phyloP scores from a whole-genome alignment of 2,797 vertebrate genomes.

The Orientallactaga sibirica region DNA sequence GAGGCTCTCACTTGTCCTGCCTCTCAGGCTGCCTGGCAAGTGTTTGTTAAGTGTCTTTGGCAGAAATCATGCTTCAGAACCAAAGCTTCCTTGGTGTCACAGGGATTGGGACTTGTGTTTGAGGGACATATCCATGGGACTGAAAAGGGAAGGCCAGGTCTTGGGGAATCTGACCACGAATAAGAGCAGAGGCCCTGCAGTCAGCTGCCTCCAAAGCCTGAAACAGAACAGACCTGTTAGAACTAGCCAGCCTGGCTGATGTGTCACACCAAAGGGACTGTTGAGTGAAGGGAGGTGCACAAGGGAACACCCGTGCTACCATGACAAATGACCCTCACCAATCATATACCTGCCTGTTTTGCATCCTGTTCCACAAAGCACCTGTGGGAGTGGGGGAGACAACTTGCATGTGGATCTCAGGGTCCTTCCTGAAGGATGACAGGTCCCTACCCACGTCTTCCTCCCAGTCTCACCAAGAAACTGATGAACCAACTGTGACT shows the following conservation, averaged over 20 bases:
- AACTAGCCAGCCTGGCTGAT: no score
- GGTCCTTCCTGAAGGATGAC: neutral
- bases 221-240: neutral
- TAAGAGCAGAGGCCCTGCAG: neutral
- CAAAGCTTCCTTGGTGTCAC: neutral
- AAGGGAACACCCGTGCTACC: accelerated
- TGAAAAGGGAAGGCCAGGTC: neutral
- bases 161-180: neutral
- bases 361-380: no score
- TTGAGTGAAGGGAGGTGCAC: neutral
- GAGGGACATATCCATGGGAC: neutral
- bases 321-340: neutral
- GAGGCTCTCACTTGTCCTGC: neutral
- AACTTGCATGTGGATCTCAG: no score
- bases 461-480: neutral
- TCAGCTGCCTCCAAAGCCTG: neutral
- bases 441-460: neutral
- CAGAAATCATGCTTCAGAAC: constrained; percentile 15
- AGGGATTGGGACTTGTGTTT: neutral
- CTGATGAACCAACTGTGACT: neutral
- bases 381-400: neutral
- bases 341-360: neutral
- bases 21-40: neutral
- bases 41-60: neutral
- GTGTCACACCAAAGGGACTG: neutral